Evolutionary conservation across 2,113 vertebrate species (phyloP).

Genomic region (Fulmarus glacialis): DNA sequence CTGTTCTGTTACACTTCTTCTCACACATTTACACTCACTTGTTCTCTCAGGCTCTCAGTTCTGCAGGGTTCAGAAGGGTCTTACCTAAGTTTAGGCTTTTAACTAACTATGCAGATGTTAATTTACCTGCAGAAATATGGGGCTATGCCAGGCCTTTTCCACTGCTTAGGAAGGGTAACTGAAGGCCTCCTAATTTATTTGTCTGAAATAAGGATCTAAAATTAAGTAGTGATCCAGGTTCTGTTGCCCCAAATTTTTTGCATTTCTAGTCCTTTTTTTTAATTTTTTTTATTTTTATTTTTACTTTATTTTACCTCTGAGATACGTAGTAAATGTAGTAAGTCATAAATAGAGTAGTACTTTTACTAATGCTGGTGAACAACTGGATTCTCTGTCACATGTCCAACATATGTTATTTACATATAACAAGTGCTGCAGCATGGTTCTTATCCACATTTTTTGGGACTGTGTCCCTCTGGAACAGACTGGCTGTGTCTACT

Average conservation of each 20-base stretch:
- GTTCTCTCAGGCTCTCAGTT: not conserved
- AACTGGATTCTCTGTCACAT: not conserved
- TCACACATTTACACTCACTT: not conserved
- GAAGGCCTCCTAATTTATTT: not conserved
- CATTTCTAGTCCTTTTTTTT: not conserved
- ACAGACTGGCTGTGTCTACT: not conserved
- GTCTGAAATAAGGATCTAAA: not conserved
- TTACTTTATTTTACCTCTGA: not conserved
- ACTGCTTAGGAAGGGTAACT: not conserved
- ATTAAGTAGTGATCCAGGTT: not conserved
- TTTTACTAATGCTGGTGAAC: not conserved
- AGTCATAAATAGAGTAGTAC: not conserved
- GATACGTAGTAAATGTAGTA: not conserved
- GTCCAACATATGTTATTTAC: not conserved
- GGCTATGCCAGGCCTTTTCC: not conserved
- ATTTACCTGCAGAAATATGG: not conserved
- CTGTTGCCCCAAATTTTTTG: not conserved
- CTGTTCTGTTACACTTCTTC: slow-evolving; percentile 13
- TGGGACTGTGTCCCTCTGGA: not conserved
- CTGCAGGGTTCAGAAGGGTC: not conserved
- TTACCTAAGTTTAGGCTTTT: not conserved
- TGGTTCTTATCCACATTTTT: not conserved
- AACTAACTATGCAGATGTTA: not conserved
- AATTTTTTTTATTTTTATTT: not conserved
- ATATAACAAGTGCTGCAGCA: not conserved